Evolutionary conservation across 2,888 invertebrate species (phyloP).

Genomic region (Mesorhabditis belari): DNA sequence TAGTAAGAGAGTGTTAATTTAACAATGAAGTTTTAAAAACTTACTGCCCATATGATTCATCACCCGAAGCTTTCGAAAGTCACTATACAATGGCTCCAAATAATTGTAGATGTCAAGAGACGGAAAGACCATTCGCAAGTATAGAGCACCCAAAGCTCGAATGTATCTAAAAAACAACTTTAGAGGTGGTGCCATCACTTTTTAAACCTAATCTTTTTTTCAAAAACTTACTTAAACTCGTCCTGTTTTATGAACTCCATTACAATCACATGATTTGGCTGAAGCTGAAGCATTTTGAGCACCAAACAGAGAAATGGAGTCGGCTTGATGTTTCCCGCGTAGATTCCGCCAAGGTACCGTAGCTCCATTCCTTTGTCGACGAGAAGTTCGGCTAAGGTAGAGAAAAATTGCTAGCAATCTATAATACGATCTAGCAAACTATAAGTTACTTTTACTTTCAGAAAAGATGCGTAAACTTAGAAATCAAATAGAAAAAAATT

Average conservation of each 20-base stretch:
- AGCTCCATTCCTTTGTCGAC: constrained; percentile 99
- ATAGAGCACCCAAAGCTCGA: constrained; percentile 87
- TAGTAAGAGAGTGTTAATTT: no score
- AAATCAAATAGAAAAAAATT: constrained; percentile 4
- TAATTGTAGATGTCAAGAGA: constrained; percentile 95
- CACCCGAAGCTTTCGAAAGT: constrained; percentile 83
- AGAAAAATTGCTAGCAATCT: background rate
- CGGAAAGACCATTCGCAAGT: constrained; percentile 85
- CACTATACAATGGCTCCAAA: constrained; percentile 91
- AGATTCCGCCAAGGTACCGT: constrained; percentile 84
- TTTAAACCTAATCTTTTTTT: no score
- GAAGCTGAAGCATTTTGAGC: constrained; percentile 69
- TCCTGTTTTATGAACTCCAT: constrained; percentile 98
- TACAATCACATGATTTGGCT: constrained; percentile 97
- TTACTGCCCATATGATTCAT: constrained; percentile 66
- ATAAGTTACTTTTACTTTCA: constrained; percentile 1
- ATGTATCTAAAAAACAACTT: constrained; percentile 65
- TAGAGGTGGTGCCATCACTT: background rate
- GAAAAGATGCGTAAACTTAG: background rate
- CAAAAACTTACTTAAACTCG: constrained; percentile 73
- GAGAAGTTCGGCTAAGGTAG: constrained; percentile 71
- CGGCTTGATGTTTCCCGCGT: constrained; percentile 87
- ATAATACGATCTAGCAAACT: background rate
- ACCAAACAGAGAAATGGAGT: constrained; percentile 49
- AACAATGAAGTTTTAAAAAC: constrained; percentile 21